Evolutionary conservation across 2,113 vertebrate genomes (phyloP).

Genomic region (Phalacrocorax aristotelis): DNA sequence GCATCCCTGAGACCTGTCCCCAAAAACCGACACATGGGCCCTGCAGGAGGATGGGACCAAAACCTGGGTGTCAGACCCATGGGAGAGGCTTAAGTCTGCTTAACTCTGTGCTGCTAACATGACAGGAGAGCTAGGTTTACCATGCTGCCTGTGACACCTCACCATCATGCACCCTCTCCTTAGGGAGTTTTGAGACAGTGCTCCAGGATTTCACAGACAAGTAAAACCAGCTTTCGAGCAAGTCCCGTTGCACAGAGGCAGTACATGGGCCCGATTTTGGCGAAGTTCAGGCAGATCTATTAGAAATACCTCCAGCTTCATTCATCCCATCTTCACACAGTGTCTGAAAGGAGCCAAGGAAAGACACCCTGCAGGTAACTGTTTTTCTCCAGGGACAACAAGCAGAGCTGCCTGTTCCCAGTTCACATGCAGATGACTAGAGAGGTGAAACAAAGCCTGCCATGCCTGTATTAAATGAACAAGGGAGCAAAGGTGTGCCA

Average conservation of each 20-base stretch:
- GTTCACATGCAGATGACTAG: neutral
- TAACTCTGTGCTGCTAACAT: neutral
- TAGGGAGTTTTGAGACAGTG: neutral
- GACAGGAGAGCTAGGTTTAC: neutral
- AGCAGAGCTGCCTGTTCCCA: neutral
- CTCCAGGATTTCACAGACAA: neutral
- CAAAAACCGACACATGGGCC: rapidly evolving
- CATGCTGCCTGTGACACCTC: neutral
- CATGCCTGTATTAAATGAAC: neutral
- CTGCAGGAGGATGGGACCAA: neutral
- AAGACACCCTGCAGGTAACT: neutral
- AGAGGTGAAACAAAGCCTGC: neutral
- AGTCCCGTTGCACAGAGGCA: neutral
- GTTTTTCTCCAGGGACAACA: neutral
- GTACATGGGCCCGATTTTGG: neutral
- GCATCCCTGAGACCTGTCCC: neutral
- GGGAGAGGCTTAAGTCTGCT: neutral
- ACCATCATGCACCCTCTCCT: neutral
- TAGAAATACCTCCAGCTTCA: neutral
- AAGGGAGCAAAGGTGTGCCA: neutral
- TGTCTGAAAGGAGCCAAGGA: neutral
- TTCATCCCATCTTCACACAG: neutral
- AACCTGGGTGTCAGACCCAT: rapidly evolving
- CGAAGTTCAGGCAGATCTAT: neutral
- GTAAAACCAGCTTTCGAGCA: neutral